phyloP scores from a whole-genome alignment of 1,140 invertebrate genomes.

The Sarcophaga peregrina region DNA sequence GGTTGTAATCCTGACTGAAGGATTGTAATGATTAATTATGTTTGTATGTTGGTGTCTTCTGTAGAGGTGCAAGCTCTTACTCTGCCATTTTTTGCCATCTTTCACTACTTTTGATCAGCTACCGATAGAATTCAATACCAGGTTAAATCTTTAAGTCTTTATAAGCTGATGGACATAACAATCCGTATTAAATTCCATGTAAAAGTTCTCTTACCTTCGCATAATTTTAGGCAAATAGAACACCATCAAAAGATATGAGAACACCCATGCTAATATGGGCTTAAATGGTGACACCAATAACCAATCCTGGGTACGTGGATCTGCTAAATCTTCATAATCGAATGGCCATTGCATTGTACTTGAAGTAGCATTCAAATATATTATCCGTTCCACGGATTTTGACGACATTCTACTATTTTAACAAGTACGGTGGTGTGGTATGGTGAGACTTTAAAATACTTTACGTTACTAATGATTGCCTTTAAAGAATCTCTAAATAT shows the following conservation, averaged over 20 bases:
- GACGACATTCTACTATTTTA: background rate
- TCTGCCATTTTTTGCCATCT: no score
- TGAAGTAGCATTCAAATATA: background rate
- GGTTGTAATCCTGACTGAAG: no score
- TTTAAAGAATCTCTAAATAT: background rate
- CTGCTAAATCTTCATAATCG: slow-evolving; percentile 68
- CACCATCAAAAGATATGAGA: slow-evolving; percentile 81
- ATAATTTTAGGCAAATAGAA: slow-evolving; percentile 76
- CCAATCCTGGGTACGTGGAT: slow-evolving; percentile 87
- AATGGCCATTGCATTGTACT: background rate
- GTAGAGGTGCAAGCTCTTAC: no score
- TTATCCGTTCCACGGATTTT: no score
- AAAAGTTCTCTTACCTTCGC: no score
- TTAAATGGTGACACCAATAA: slow-evolving; percentile 84
- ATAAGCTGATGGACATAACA: no score
- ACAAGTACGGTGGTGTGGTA: background rate
- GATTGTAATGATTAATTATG: no score
- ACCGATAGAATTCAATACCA: no score
- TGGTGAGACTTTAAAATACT: background rate
- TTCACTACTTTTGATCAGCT: no score
- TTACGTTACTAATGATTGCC: background rate
- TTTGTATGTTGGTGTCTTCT: no score
- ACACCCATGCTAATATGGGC: slow-evolving; percentile 80
- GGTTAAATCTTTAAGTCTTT: no score
- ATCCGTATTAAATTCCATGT: no score